These are phyloP conservation scores for Cheilosia scutellata DNA, from an alignment of 2,888 invertebrate genomes.

Conservation along the genomic window DNA sequence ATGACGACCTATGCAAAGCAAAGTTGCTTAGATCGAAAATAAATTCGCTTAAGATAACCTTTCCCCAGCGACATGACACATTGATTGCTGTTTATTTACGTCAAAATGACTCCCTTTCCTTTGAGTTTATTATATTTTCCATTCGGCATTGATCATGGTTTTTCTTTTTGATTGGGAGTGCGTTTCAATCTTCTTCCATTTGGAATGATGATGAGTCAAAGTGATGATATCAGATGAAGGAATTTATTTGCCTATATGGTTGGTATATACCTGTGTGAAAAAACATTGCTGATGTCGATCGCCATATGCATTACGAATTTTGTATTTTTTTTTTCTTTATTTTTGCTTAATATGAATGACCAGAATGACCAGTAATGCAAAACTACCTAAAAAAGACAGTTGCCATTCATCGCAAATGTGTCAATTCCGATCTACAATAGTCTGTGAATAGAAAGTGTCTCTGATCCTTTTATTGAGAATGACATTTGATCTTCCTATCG, in stretches of 20 bases:
- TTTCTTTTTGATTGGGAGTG: neutral
- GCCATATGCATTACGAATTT: conserved; percentile 1
- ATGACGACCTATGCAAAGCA: neutral
- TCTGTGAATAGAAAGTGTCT: too few relatives aligned
- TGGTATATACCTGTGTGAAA: neutral
- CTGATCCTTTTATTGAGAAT: too few relatives aligned
- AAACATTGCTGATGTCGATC: conserved; percentile 1
- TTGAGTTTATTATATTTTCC: neutral
- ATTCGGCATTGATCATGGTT: neutral
- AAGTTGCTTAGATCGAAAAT: neutral
- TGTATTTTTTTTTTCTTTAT: too few relatives aligned
- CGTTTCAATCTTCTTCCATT: neutral
- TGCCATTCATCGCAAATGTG: too few relatives aligned
- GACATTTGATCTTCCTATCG: too few relatives aligned
- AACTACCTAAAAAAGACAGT: too few relatives aligned
- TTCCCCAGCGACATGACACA: neutral
- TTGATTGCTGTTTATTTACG: conserved; percentile 11
- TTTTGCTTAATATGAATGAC: neutral
- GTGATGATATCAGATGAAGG: conserved; percentile 52
- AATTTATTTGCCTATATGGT: conserved; percentile 35
- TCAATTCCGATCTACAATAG: too few relatives aligned
- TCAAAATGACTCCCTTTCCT: neutral
- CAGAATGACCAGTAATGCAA: neutral
- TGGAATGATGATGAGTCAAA: conserved; percentile 46
- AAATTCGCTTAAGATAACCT: conserved; percentile 21